Conservation (phyloP, 2,113 vertebrate genomes). For the Eidolon helvum region DNA sequence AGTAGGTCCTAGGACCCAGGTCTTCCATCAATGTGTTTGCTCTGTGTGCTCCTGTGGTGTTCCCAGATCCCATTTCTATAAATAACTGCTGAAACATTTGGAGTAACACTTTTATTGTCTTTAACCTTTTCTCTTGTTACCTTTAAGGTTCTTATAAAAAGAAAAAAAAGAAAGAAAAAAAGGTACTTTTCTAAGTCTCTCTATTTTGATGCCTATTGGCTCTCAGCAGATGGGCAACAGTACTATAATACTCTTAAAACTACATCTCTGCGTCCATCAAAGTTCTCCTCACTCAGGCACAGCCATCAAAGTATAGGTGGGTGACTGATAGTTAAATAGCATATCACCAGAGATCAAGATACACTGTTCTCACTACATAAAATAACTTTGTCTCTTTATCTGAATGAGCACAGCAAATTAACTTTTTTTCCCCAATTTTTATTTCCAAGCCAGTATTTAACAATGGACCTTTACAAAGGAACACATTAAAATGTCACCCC, state of each 20-base stretch:
- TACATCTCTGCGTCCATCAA: neutral
- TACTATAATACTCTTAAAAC: neutral
- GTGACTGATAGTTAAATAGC: neutral
- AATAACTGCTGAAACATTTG: neutral
- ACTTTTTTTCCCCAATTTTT: neutral
- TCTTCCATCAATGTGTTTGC: conserved; percentile 33
- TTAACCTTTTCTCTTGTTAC: conserved; percentile 39
- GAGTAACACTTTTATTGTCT: conserved; percentile 51
- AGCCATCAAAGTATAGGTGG: conserved; percentile 12
- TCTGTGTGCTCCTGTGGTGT: neutral
- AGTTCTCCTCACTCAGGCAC: neutral
- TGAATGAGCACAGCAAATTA: conserved; percentile 34
- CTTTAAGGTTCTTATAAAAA: conserved; percentile 21
- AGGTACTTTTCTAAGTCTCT: neutral
- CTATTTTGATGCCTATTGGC: neutral
- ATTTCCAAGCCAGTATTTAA: conserved; percentile 49
- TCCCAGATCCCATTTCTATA: neutral
- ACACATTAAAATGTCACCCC: conserved; percentile 32
- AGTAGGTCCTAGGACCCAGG: conserved; percentile 15
- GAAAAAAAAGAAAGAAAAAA: neutral
- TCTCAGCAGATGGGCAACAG: neutral
- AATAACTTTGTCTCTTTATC: neutral
- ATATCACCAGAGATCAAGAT: neutral
- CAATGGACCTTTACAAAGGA: conserved; percentile 13
- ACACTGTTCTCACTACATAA: neutral